Conservation (phyloP, 2,888 invertebrate genomes). For the Scrobipalpa atriplicella region DNA sequence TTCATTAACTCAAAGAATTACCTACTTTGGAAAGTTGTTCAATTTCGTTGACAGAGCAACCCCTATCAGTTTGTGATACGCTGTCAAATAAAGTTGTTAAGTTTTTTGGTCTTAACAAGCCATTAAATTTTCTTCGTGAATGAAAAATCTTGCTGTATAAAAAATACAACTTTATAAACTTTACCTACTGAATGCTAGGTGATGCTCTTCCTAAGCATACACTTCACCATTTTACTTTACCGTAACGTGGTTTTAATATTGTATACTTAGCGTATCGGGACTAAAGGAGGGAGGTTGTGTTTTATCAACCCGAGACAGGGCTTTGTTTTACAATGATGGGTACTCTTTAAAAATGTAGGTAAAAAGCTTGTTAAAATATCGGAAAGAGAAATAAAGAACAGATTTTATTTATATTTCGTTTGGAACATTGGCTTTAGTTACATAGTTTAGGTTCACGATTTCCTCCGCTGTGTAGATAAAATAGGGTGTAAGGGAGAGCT, state of each 20-base stretch:
- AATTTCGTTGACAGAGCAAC: too few relatives aligned
- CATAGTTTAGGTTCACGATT: too few relatives aligned
- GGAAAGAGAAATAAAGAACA: neutral
- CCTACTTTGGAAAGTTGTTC: too few relatives aligned
- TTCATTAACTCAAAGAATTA: too few relatives aligned
- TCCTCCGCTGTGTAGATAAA: too few relatives aligned
- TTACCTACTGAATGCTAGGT: neutral
- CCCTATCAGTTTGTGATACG: too few relatives aligned
- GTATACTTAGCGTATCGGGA: slow-evolving; percentile 4
- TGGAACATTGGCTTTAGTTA: neutral
- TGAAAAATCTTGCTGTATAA: too few relatives aligned
- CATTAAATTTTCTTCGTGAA: too few relatives aligned
- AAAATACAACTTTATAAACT: neutral
- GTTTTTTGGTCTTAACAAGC: too few relatives aligned
- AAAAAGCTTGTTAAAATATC: neutral
- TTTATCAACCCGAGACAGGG: slow-evolving; percentile 6
- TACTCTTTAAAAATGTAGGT: neutral
- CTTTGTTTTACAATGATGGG: slow-evolving; percentile 30
- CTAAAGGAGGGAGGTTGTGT: slow-evolving; percentile 12
- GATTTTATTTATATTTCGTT: neutral
- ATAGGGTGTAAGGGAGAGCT: too few relatives aligned
- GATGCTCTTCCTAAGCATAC: neutral
- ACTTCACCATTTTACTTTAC: slow-evolving; percentile 1
- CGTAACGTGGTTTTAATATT: slow-evolving; percentile 35
- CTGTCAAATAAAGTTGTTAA: too few relatives aligned